phyloP scores from a whole-genome alignment of 2,113 vertebrate genomes.

The Malurus melanocephalus region DNA sequence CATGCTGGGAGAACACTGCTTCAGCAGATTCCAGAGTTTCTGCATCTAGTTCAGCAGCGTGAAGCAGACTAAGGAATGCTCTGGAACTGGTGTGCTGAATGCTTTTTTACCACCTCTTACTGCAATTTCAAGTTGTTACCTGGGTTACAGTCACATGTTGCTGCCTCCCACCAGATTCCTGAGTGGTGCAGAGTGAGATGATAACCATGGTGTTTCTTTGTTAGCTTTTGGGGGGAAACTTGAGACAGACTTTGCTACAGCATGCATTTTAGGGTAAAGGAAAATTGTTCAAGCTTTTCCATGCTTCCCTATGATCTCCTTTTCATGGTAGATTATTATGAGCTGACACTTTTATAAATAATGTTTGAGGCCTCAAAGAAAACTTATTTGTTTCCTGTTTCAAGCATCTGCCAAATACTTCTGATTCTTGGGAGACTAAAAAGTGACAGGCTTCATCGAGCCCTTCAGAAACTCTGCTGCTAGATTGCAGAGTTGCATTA shows the following conservation, averaged over 20 bases:
- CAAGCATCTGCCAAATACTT: slow-evolving; percentile 21
- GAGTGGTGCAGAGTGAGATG: not conserved
- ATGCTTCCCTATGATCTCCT: not conserved
- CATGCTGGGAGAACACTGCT: not conserved
- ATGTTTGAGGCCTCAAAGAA: not conserved
- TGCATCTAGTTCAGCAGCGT: not conserved
- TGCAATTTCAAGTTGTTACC: not conserved
- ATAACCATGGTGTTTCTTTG: not conserved
- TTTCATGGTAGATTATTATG: not conserved
- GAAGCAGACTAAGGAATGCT: not conserved
- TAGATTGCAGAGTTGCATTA: not conserved
- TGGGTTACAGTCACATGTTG: not conserved
- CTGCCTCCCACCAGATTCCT: not conserved
- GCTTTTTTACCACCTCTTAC: not conserved
- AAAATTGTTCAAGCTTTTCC: not conserved
- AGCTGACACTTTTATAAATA: not conserved
- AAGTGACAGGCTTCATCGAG: not conserved
- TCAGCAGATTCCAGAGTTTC: not conserved
- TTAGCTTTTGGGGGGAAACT: not conserved
- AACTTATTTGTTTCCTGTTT: not conserved
- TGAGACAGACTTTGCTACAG: not conserved
- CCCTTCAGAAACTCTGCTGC: not conserved
- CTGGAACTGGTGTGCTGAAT: not conserved
- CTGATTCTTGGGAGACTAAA: not conserved
- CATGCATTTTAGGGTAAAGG: not conserved